Evolutionary conservation across 2,797 vertebrate species (phyloP).

Genomic region (Syndactyla subalaris): DNA sequence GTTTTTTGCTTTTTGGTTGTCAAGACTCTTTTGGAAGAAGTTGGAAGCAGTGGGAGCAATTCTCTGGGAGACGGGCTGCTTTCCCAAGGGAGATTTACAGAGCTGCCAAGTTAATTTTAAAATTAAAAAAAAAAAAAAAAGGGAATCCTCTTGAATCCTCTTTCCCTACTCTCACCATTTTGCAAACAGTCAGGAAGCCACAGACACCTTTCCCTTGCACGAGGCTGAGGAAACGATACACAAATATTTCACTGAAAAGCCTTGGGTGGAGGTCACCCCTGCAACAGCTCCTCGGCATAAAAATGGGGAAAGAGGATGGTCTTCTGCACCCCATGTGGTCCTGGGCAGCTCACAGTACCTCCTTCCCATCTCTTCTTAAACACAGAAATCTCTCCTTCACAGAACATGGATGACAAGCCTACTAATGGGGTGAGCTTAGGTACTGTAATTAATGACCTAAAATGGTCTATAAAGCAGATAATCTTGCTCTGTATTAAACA

Average conservation of each 20-base stretch:
- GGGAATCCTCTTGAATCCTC: background rate
- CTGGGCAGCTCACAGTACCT: background rate
- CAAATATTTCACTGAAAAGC: background rate
- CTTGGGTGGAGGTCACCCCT: background rate
- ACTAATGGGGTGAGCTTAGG: background rate
- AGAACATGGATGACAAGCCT: background rate
- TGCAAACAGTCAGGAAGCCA: background rate
- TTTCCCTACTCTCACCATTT: background rate
- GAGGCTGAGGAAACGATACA: background rate
- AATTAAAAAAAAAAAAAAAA: background rate
- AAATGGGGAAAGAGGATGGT: background rate
- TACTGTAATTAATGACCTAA: background rate
- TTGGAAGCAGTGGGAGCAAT: background rate
- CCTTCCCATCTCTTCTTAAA: background rate
- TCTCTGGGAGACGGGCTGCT: background rate
- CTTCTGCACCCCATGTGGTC: background rate
- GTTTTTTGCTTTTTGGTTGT: slow-evolving; percentile 10
- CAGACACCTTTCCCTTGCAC: background rate
- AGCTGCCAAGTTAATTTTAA: background rate
- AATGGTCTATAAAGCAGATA: background rate
- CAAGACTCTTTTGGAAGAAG: background rate
- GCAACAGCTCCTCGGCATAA: background rate
- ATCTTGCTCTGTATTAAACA: background rate
- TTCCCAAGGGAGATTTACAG: slow-evolving; percentile 4
- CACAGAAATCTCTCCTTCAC: accelerated